Conservation (phyloP, 1,140 invertebrate genomes). For the Homarus americanus region DNA sequence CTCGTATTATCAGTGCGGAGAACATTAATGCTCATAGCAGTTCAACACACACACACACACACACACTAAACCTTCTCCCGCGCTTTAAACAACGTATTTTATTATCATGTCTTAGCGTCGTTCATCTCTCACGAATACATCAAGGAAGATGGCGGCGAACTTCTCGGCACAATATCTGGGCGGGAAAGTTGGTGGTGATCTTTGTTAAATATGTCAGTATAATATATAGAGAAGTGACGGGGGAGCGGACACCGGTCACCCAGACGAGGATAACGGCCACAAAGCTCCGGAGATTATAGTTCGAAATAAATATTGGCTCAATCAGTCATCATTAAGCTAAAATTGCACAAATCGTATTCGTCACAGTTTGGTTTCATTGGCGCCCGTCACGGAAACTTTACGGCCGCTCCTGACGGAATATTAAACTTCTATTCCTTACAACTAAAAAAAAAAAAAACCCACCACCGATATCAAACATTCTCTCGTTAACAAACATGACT, state of each 20-base stretch:
- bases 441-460: too few relatives aligned
- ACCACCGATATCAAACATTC: too few relatives aligned
- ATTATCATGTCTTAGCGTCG: background rate
- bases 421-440: constrained; percentile 5
- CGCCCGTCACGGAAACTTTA: constrained; percentile 17
- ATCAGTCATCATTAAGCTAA: constrained; percentile 57
- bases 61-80: background rate
- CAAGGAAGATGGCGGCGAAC: background rate
- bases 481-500: too few relatives aligned
- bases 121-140: background rate
- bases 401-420: constrained; percentile 29
- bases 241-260: background rate
- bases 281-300: constrained; percentile 24
- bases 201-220: background rate
- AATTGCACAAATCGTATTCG: constrained; percentile 55
- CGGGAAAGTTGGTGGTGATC: background rate
- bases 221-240: background rate
- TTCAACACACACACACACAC: background rate
- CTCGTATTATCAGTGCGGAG: background rate
- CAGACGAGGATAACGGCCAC: constrained; percentile 30
- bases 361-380: constrained; percentile 40
- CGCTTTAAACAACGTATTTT: background rate
- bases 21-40: background rate
- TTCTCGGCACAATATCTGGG: background rate
- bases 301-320: constrained; percentile 49